Evolutionary conservation across 1,140 invertebrate species (phyloP).

Genomic region (Condylostylus longicornis): DNA sequence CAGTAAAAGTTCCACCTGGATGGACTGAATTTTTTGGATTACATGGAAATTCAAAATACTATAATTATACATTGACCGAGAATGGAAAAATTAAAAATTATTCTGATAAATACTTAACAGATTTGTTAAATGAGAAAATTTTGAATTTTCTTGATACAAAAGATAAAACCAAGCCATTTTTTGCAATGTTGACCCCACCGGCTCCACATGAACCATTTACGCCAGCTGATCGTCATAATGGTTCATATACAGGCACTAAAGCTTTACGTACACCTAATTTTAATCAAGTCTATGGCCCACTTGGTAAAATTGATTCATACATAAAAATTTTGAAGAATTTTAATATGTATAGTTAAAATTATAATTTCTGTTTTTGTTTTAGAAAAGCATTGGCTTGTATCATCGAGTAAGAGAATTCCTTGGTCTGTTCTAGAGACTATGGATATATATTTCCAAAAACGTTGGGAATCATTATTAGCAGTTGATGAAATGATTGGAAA

Average conservation of each 20-base stretch:
- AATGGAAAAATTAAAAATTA: constrained; percentile 50
- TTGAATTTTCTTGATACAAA: constrained; percentile 39
- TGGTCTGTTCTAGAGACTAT: constrained; percentile 38
- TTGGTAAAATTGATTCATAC: constrained; percentile 13
- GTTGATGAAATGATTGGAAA: constrained; percentile 70
- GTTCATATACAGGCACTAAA: constrained; percentile 41
- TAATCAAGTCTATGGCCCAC: constrained; percentile 37
- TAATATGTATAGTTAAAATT: constrained; percentile 8
- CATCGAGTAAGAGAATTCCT: constrained; percentile 46
- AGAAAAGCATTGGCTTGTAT: constrained; percentile 70
- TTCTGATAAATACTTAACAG: constrained; percentile 61
- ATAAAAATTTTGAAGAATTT: constrained; percentile 2
- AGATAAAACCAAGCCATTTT: constrained; percentile 41
- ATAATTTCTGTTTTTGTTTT: constrained; percentile 5
- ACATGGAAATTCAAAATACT: constrained; percentile 74
- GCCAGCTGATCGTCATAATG: constrained; percentile 53
- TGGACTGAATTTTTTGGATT: constrained; percentile 71
- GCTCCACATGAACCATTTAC: constrained; percentile 73
- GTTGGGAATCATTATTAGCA: constrained; percentile 65
- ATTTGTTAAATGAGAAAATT: constrained; percentile 50
- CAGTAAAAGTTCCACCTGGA: constrained; percentile 53
- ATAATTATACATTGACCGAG: constrained; percentile 72
- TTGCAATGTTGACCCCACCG: constrained; percentile 72
- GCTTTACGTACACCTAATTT: constrained; percentile 58
- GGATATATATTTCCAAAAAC: constrained; percentile 49